These are phyloP conservation scores for Chanos chanos DNA, from an alignment of 2,797 vertebrate species.

Conservation along the genomic window DNA sequence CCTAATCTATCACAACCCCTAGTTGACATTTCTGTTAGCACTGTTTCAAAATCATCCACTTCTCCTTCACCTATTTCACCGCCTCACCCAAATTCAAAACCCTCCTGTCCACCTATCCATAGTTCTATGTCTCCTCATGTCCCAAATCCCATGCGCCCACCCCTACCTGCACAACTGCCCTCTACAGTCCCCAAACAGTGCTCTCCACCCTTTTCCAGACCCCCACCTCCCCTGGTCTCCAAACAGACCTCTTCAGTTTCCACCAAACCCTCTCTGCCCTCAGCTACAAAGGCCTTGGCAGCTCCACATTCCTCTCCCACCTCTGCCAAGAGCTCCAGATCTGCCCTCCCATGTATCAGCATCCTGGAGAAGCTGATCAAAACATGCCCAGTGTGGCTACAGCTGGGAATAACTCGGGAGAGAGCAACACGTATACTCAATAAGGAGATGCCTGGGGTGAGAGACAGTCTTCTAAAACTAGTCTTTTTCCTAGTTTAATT, in stretches of 20 bases:
- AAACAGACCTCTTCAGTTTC: slow-evolving; percentile 25
- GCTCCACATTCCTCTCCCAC: neutral
- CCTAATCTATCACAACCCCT: slow-evolving; percentile 1
- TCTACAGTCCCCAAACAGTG: slow-evolving; percentile 31
- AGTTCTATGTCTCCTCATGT: slow-evolving; percentile 26
- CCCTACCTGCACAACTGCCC: slow-evolving; percentile 38
- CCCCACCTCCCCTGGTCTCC: slow-evolving; percentile 34
- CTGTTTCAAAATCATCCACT: slow-evolving; percentile 1
- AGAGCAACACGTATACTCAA: slow-evolving; percentile 67
- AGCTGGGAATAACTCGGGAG: slow-evolving; percentile 69
- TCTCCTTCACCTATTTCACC: neutral
- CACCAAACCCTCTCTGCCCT: slow-evolving; percentile 23
- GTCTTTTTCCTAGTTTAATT: no score
- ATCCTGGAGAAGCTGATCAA: slow-evolving; percentile 80
- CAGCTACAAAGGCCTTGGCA: neutral
- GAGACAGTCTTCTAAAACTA: no score
- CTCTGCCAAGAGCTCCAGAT: slow-evolving; percentile 5
- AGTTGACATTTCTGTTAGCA: no score
- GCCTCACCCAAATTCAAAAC: slow-evolving; percentile 13
- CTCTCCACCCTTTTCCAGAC: slow-evolving; percentile 26
- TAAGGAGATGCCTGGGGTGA: slow-evolving; percentile 80
- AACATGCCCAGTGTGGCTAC: slow-evolving; percentile 84
- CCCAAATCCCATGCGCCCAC: slow-evolving; percentile 24
- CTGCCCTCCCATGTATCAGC: slow-evolving; percentile 56
- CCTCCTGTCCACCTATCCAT: neutral